phyloP scores from a whole-genome alignment of 2,888 invertebrate genomes.

The Drosophila picticornis region DNA sequence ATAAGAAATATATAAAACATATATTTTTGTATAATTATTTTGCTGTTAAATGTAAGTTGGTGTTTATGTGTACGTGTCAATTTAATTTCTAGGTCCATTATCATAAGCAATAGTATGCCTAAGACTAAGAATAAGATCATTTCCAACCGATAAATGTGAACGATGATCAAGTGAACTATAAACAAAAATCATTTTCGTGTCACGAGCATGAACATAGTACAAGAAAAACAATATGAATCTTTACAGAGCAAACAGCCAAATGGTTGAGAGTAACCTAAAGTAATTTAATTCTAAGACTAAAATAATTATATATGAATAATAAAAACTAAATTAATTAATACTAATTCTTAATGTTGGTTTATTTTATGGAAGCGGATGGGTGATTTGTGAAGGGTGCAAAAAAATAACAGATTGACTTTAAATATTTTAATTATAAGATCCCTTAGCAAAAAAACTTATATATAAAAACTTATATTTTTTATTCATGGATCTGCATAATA shows the following conservation, averaged over 20 bases:
- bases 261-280: slow-evolving; percentile 38
- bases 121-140: slow-evolving; percentile 29
- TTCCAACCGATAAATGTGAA: slow-evolving; percentile 31
- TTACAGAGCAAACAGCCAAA: slow-evolving; percentile 53
- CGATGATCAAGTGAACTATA: slow-evolving; percentile 16
- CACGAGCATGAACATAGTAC: slow-evolving; percentile 83
- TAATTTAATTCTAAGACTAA: slow-evolving; percentile 46
- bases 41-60: slow-evolving; percentile 58
- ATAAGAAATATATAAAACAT: slow-evolving; percentile 27
- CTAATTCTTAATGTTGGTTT: background rate
- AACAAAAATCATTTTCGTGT: slow-evolving; percentile 51
- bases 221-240: slow-evolving; percentile 76
- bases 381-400: background rate
- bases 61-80: slow-evolving; percentile 55
- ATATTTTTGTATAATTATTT: slow-evolving; percentile 78
- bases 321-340: slow-evolving; percentile 29
- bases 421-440: background rate
- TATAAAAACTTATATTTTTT: too few relatives aligned
- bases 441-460: too few relatives aligned
- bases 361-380: background rate
- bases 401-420: background rate
- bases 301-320: slow-evolving; percentile 36
- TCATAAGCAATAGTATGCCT: slow-evolving; percentile 40
- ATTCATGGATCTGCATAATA: too few relatives aligned
- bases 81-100: slow-evolving; percentile 51